Evolutionary conservation across 1,140 invertebrate species (phyloP), one percentile per base, ranked within the genome.

Genomic region (Drosophila kikkawai): DNA sequence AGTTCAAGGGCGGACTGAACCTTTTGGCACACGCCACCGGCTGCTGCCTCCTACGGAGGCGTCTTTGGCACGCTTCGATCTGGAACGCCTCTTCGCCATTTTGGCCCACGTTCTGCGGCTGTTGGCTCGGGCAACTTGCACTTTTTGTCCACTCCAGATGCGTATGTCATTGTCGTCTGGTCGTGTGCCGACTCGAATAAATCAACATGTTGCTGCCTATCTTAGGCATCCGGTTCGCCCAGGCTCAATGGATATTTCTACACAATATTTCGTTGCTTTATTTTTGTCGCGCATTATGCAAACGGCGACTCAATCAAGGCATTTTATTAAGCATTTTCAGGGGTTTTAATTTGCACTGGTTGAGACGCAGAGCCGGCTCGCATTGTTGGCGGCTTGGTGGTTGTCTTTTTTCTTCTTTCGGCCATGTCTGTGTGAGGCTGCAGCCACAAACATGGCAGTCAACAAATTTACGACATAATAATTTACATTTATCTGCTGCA

Each of bases 381-480:
- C 50, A 47, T 81, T 81, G 80, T 67, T 53, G 47, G 22, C 47
- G 45, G 45, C 0, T 29, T 26, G 22, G 41, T 58, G 53, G 26
- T 64, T 51, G n/a, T 2, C n/a, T 74, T 80, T 51, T 61, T 22
- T 74, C 68, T 57, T 50, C 39, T 59, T 73, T 59, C 36, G 79
- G 77, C 77, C 80, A 80, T 70, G 79, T 82, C 69, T 77, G 76
- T 80, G 67, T 78, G 73, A 76, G 68, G 71, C 80, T 68, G 80
- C 61, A 80, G 83, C 75, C 78, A 45, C 87, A 82, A 91, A 91
- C 90, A 91, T 91, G 90, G 90, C 90, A 91, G 90, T 90, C 90
- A 90, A 91, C 90, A 91, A 91, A 91, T 91, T 91, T 91, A 91
- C 90, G 90, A 91, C 90, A 91, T 91, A 91, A 91, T 91, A 91